Evolutionary conservation across 2,888 invertebrate genomes (phyloP).

Genomic region (Hirtodrosophila confusa): DNA sequence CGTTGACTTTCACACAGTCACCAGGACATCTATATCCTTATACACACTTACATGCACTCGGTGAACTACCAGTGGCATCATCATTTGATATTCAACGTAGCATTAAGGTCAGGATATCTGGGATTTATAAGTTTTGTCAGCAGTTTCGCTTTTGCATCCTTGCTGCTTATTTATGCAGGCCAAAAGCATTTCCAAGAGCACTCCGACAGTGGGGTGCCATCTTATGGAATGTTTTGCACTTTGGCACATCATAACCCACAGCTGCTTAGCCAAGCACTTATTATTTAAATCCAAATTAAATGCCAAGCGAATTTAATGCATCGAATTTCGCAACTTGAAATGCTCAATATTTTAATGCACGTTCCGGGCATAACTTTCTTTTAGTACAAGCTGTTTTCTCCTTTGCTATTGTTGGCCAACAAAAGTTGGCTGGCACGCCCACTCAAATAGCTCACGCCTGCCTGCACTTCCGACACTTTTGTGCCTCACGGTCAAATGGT

Average conservation of each 20-base stretch:
- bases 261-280: conserved; percentile 43
- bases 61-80: conserved; percentile 50
- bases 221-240: conserved; percentile 46
- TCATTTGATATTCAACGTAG: conserved; percentile 78
- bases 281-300: conserved; percentile 60
- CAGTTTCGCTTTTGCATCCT: conserved; percentile 63
- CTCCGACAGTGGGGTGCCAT: conserved; percentile 1
- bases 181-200: conserved; percentile 36
- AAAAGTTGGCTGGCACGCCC: conserved; percentile 62
- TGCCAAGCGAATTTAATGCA: conserved; percentile 42
- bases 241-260: conserved; percentile 71
- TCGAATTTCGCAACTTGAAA: conserved; percentile 21
- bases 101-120: conserved; percentile 82
- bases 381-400: conserved; percentile 26
- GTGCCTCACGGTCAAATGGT: conserved; percentile 74
- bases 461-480: conserved; percentile 77
- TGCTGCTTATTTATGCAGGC: conserved; percentile 69
- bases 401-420: conserved; percentile 42
- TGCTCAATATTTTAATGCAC: conserved; percentile 29
- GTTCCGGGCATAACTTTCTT: conserved; percentile 31
- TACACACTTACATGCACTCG: conserved; percentile 26
- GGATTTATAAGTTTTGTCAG: conserved; percentile 81
- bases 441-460: conserved; percentile 38
- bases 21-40: conserved; percentile 1
- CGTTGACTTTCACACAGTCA: conserved; percentile 52